Evolutionary conservation across 2,888 invertebrate species (phyloP).

Genomic region (Ectropis crepuscularia): DNA sequence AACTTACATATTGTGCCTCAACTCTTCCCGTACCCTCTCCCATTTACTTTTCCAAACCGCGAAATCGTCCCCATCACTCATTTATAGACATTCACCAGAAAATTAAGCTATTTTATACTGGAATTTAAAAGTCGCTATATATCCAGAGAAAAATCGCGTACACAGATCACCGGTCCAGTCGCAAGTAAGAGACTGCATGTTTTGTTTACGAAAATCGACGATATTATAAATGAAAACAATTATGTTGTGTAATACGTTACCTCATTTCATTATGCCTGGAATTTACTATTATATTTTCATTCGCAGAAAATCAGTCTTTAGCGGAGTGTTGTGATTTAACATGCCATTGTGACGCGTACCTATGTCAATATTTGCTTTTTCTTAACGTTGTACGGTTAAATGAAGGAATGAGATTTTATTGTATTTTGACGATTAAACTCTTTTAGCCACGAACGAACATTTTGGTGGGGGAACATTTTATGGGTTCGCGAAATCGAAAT

Average conservation of each 20-base stretch:
- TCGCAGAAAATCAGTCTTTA: conserved; percentile 4
- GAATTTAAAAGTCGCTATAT: background rate
- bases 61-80: conserved; percentile 58
- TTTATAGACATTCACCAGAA: conserved; percentile 22
- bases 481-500: no score
- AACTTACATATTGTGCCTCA: conserved; percentile 62
- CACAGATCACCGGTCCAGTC: background rate
- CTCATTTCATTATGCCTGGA: conserved; percentile 58
- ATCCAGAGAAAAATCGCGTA: background rate
- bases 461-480: no score
- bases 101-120: background rate
- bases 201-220: conserved; percentile 10
- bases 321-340: conserved; percentile 17
- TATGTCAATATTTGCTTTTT: conserved; percentile 16
- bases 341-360: background rate
- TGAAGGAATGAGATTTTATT: background rate
- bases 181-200: background rate
- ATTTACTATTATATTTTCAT: conserved; percentile 13
- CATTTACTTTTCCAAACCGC: conserved; percentile 69
- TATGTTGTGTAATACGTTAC: conserved; percentile 45
- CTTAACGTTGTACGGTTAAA: background rate
- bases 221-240: conserved; percentile 42
- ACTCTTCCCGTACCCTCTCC: conserved; percentile 68
- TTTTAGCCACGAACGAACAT: background rate
- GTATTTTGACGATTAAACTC: background rate